Evolutionary conservation across 2,888 invertebrate species (phyloP).

Genomic region (Andrena bucephala): DNA sequence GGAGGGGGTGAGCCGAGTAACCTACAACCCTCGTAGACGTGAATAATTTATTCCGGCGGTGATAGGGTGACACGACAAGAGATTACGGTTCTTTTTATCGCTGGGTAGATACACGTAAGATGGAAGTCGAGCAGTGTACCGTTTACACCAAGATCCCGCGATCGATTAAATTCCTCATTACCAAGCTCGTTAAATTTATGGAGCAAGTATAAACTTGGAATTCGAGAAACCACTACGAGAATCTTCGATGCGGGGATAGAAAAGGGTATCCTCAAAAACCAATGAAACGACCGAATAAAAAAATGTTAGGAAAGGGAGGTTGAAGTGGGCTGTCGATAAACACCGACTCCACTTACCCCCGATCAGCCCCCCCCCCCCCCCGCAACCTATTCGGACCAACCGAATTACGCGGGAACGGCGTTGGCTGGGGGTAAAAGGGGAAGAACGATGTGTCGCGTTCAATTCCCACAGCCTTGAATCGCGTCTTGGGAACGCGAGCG

Average conservation of each 20-base stretch:
- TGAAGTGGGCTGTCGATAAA: neutral
- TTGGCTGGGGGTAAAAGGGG: neutral
- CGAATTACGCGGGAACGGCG: neutral
- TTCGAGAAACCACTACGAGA: neutral
- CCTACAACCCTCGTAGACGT: neutral
- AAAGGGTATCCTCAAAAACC: neutral
- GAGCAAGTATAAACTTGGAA: neutral
- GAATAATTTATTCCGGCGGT: constrained; percentile 8
- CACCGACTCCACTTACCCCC: neutral
- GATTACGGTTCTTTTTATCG: neutral
- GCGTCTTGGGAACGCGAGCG: neutral
- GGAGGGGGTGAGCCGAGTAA: neutral
- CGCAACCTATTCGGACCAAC: neutral
- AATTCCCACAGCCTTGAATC: constrained; percentile 10
- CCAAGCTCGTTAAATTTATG: too few relatives aligned
- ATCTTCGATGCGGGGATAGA: neutral
- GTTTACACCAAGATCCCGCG: too few relatives aligned
- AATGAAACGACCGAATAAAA: neutral
- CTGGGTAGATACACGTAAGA: neutral
- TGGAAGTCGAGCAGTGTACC: too few relatives aligned
- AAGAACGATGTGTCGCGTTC: neutral
- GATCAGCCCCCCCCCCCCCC: neutral
- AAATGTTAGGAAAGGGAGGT: neutral
- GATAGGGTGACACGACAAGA: constrained; percentile 1
- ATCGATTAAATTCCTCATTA: too few relatives aligned